Evolutionary conservation across 2,888 invertebrate species (phyloP).

Genomic region (Coremacera marginata): DNA sequence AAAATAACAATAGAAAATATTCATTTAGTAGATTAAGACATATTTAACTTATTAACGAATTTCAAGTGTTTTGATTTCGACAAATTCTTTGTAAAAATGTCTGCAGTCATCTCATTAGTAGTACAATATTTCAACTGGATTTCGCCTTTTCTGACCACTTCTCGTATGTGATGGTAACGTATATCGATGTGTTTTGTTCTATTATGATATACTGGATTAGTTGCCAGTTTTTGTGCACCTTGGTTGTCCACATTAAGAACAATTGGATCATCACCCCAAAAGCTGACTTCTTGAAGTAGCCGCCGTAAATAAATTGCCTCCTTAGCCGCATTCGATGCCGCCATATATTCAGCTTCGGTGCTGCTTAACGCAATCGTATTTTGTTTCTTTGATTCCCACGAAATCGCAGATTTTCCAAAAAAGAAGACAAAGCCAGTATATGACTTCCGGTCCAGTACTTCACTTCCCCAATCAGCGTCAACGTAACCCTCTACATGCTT

Average conservation of each 20-base stretch:
- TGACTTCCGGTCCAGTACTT: conserved; percentile 31
- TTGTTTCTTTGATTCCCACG: conserved; percentile 37
- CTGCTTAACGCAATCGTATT: no score
- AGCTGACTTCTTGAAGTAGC: no score
- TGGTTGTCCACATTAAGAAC: conserved; percentile 26
- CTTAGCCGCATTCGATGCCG: no score
- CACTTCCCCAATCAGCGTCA: conserved; percentile 44
- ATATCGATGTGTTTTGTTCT: conserved; percentile 38
- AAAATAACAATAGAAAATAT: not conserved
- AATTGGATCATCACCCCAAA: not conserved
- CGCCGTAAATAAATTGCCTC: no score
- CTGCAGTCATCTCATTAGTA: conserved; percentile 34
- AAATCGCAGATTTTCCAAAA: conserved; percentile 25
- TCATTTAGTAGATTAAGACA: not conserved
- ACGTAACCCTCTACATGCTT: conserved; percentile 28
- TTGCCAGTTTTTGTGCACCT: conserved; percentile 39
- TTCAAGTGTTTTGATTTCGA: no score
- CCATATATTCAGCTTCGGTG: no score
- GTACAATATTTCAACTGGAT: conserved; percentile 33
- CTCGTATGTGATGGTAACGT: conserved; percentile 35
- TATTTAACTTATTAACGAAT: no score
- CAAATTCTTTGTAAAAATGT: conserved; percentile 37
- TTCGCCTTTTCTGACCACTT: conserved; percentile 16
- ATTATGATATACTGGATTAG: conserved; percentile 43
- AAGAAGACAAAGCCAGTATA: conserved; percentile 44